Base-by-base conservation (phyloP, 2,888 invertebrate genomes). In the Stenichneumon culpator region DNA sequence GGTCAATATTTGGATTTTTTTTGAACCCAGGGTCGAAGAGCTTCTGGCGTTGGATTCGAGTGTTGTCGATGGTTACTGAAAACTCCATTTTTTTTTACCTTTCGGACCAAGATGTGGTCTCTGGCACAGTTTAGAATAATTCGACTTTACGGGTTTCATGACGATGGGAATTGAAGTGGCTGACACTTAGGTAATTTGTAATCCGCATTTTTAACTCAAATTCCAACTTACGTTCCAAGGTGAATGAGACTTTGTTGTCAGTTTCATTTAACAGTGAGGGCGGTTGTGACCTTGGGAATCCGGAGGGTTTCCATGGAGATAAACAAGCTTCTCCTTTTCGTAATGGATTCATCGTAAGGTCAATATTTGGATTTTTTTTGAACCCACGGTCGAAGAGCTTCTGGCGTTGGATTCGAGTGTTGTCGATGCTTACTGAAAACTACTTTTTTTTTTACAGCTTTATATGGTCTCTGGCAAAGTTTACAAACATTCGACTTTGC, bases 281-380 rank as follows among this genome's bases (percentile, higher is more conserved):
- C 63, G 81, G 72, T 89, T 90, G 89, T 88, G 92, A 92, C 93
- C 92, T 92, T 92, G 92, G 90, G 90, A 89, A 92, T 91, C 90
- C 75, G 50, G 44, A 88, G 89, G 90, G 87, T 92, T 91, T 89
- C 89, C 87, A 90, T 89, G 89, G 89, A 89, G 91, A 92, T 92
- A 92, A 92, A 91, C 91, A 90, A 90, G 89, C 87, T 54, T 70
- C 54, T 65, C 28, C 60, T 60, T 39, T 60, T 60, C 32, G 32
- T 32, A 60, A 60, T 60, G 32, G 28, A 60, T 60, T 32, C 60
- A 60, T 60, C 60, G 32, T 6, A 60, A 28, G 28, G n/a, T 16
- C 60, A 60, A 60, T 60, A 60, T 60, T 22, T 16, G 32, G 6
- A 60, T 28, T 28, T 60, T 28, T 25, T 14, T 44, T 14, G 2